phyloP scores from a whole-genome alignment of 2,113 vertebrate species.

The Reinhardtius hippoglossoides region DNA sequence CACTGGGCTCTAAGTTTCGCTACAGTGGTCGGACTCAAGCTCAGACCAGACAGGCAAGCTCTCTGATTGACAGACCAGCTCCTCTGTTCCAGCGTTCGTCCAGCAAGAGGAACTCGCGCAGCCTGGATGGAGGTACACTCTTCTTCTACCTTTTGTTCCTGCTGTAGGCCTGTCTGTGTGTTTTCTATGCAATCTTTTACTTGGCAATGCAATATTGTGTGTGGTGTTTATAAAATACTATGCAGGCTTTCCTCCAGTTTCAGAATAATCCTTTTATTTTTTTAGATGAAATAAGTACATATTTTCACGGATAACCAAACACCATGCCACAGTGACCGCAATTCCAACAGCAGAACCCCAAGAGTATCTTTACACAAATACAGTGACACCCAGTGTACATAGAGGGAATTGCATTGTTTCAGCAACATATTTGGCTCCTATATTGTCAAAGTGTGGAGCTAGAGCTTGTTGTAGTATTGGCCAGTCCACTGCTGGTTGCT shows the following conservation, averaged over 20 bases:
- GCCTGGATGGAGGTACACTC: slow-evolving; percentile 91
- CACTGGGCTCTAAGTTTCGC: slow-evolving; percentile 96
- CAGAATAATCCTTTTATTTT: too few relatives aligned
- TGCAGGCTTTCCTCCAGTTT: too few relatives aligned
- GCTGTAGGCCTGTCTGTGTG: background rate
- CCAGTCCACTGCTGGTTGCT: too few relatives aligned
- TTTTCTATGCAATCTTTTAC: background rate
- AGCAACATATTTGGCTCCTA: too few relatives aligned
- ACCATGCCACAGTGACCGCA: too few relatives aligned
- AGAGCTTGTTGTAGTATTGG: background rate
- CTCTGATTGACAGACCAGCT: slow-evolving; percentile 94
- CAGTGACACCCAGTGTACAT: too few relatives aligned
- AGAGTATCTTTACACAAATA: too few relatives aligned
- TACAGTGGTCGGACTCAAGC: slow-evolving; percentile 97
- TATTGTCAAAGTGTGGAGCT: too few relatives aligned
- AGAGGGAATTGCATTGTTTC: too few relatives aligned
- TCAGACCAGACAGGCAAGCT: slow-evolving; percentile 95
- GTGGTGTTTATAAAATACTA: background rate
- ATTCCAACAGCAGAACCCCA: too few relatives aligned
- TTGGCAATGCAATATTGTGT: background rate
- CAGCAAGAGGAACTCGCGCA: slow-evolving; percentile 94
- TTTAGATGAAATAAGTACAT: too few relatives aligned
- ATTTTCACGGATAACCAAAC: too few relatives aligned
- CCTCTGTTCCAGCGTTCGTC: slow-evolving; percentile 93
- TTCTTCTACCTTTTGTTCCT: background rate